These are phyloP conservation scores for Copsychus sechellarum DNA, from an alignment of 2,113 vertebrate genomes.

Conservation along the genomic window DNA sequence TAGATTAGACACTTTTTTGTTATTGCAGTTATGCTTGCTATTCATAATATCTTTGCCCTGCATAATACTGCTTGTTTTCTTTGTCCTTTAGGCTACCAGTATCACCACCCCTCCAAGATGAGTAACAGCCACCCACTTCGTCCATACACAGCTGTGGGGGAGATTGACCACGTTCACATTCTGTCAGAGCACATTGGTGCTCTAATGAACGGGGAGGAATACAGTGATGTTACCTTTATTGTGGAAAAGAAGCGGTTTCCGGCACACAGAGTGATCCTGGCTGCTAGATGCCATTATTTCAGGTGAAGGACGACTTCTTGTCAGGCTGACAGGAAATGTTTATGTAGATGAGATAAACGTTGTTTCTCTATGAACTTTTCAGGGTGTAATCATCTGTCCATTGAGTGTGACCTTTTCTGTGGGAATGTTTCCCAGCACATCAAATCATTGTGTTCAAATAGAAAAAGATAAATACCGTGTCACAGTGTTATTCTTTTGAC, in stretches of 20 bases:
- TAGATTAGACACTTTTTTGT: fast-evolving
- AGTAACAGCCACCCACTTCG: slow-evolving; percentile 95
- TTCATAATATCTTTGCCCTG: background rate
- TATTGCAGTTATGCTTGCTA: background rate
- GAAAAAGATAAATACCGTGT: slow-evolving; percentile 48
- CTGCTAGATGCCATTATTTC: slow-evolving; percentile 97
- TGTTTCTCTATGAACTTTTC: slow-evolving; percentile 50
- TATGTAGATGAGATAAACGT: slow-evolving; percentile 38
- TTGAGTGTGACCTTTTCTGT: slow-evolving; percentile 56
- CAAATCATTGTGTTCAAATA: slow-evolving; percentile 21
- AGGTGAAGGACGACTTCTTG: slow-evolving; percentile 77
- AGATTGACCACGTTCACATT: slow-evolving; percentile 97
- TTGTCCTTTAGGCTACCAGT: slow-evolving; percentile 53
- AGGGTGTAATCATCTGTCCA: slow-evolving; percentile 31
- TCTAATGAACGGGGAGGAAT: slow-evolving; percentile 91
- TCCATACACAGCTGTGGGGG: slow-evolving; percentile 89
- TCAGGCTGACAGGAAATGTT: slow-evolving; percentile 6
- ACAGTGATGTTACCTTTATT: slow-evolving; percentile 95
- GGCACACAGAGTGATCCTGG: slow-evolving; percentile 94
- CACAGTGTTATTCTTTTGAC: slow-evolving; percentile 53
- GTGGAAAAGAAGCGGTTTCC: slow-evolving; percentile 96
- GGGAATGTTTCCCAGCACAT: slow-evolving; percentile 24
- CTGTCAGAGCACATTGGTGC: slow-evolving; percentile 96
- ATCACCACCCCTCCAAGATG: slow-evolving; percentile 79
- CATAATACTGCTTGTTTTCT: background rate